Percentiles rank a stretch among this genome's conserved stretches.
phyloP scores from a whole-genome alignment of 2,888 invertebrate species.

The Cerceris rybyensis region DNA sequence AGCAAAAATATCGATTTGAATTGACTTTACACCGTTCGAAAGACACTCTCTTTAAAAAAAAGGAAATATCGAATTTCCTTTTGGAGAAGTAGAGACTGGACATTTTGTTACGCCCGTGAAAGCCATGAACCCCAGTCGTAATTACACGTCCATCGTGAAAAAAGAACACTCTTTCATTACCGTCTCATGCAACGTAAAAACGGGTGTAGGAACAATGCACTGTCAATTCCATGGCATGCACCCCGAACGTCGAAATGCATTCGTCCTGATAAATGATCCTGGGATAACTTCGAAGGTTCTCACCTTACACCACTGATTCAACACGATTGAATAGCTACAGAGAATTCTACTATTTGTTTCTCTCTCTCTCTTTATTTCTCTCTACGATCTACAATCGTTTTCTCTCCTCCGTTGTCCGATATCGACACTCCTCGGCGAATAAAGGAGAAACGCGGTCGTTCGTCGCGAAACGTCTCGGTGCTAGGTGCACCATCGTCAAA shows the following conservation, averaged over 20 bases:
- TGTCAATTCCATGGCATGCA: neutral
- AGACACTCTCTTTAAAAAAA: too few relatives aligned
- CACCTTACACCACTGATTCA: neutral
- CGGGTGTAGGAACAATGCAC: neutral
- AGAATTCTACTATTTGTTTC: neutral
- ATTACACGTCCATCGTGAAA: neutral
- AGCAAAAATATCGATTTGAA: too few relatives aligned
- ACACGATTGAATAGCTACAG: neutral
- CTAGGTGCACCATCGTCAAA: constrained; percentile 50
- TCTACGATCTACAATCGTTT: neutral
- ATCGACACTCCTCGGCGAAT: neutral
- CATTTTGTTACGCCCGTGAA: neutral
- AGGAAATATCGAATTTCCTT: too few relatives aligned
- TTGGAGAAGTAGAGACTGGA: too few relatives aligned
- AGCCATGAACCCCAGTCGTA: neutral
- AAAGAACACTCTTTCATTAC: neutral
- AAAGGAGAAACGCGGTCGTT: neutral
- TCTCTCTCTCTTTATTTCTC: neutral
- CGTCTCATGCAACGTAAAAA: neutral
- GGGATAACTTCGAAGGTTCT: neutral
- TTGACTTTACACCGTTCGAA: too few relatives aligned
- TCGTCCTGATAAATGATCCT: too few relatives aligned
- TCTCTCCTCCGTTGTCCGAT: neutral
- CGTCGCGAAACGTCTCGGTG: constrained; percentile 34
- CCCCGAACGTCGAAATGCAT: too few relatives aligned